Evolutionary conservation across 2,888 invertebrate genomes (phyloP), one percentile per base, ranked within the genome.

Genomic region (Orchesellides sinensis): DNA sequence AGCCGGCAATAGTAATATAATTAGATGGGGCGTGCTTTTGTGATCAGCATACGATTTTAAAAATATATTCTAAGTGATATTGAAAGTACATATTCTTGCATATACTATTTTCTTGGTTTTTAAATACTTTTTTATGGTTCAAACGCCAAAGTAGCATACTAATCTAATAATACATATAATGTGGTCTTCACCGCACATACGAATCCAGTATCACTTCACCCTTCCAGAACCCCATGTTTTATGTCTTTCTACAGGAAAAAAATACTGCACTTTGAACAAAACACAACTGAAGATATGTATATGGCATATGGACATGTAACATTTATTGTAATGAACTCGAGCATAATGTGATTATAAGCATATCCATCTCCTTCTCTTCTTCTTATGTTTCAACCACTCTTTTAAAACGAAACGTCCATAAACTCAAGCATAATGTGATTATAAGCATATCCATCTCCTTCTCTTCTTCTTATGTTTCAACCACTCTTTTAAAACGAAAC

Each of bases 301-400:
- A 32, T 32, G 10, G 6, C 32, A 32, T 32, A 32, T 32, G 32
- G 5, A 47, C 47, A 47, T 47, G 5, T 47, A n/a, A n/a, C n/a
- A n/a, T n/a, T 47, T 47, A n/a, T 47, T 10, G 23, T 52, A 73
- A 73, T 59, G 61, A 35, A 61, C 32, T 35, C 8, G 32, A 40
- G 6, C 35, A 49, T 75, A 66, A 75, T 75, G 65, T 66, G 75
- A 75, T 75, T 75, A 75, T 75, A 75, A 75, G 25, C 75, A 66
- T 66, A 75, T 66, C 65, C 65, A 45, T 75, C 75, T 56, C 56
- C 23, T 52, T 68, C 65, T 21, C 32, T 65, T 61, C 59, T 49
- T 63, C 45, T 52, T 63, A 23, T 52, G 52, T 65, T 54, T 61
- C 61, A 29, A 65, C 65, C n/a, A 10, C 45, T 1, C 32, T 52